A percentile compares a stretch with the other conserved stretches of the same genome.
Evolutionary conservation across 2,797 vertebrate species (phyloP).

Genomic region (Melanotaenia boesemani): DNA sequence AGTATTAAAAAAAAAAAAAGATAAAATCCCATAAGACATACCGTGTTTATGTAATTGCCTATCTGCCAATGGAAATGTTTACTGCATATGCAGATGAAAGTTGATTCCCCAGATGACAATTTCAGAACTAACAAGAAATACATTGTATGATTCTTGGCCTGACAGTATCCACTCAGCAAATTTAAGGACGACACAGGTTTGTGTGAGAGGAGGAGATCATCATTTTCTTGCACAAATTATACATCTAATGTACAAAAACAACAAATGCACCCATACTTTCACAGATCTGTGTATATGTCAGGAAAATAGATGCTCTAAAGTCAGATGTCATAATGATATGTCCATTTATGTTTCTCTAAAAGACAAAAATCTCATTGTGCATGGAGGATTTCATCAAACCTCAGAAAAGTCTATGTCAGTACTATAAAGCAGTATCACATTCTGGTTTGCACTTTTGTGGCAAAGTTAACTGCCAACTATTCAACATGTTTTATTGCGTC

Average conservation of each 20-base stretch:
- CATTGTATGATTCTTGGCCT: constrained; percentile 45
- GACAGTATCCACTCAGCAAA: constrained; percentile 38
- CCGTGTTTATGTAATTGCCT: constrained; percentile 63
- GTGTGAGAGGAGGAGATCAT: background rate
- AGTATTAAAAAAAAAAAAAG: constrained; percentile 64
- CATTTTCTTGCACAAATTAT: background rate
- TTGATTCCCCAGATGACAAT: constrained; percentile 54
- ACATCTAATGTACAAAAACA: constrained; percentile 1
- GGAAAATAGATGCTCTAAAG: constrained; percentile 3
- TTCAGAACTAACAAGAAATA: constrained; percentile 37
- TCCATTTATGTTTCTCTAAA: constrained; percentile 3
- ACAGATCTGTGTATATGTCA: constrained; percentile 3
- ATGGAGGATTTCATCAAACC: constrained; percentile 43
- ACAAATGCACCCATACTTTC: background rate
- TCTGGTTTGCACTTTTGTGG: constrained; percentile 50
- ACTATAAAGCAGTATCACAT: constrained; percentile 40
- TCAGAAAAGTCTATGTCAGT: constrained; percentile 40
- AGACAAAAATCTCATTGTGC: constrained; percentile 9
- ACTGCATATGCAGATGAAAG: constrained; percentile 54
- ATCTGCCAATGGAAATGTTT: constrained; percentile 55
- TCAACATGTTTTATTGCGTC: constrained; percentile 45
- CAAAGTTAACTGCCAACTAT: constrained; percentile 53
- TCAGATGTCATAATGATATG: constrained; percentile 18
- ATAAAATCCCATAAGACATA: constrained; percentile 65
- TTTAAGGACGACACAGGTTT: constrained; percentile 26